Evolutionary conservation across 2,888 invertebrate species (phyloP).

Genomic region (Caenorhabditis afra): DNA sequence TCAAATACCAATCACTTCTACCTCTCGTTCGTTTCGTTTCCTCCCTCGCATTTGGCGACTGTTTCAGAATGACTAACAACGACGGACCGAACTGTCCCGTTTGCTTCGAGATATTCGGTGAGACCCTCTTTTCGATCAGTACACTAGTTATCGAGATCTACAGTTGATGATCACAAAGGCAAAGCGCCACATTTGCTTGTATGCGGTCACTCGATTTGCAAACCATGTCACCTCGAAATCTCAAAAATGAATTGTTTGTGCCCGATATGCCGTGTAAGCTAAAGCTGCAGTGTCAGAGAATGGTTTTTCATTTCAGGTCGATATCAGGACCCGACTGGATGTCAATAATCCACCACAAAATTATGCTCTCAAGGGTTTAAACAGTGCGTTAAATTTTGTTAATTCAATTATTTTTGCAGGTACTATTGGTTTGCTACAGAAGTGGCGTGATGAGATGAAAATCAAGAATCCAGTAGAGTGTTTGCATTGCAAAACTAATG

Average conservation of each 20-base stretch:
- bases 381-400: too few species aligned
- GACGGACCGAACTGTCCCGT: conserved; percentile 10
- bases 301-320: too few species aligned
- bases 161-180: too few species aligned
- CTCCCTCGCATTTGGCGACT: background rate
- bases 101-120: conserved; percentile 17
- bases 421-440: too few species aligned
- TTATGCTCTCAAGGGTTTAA: too few species aligned
- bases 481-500: background rate
- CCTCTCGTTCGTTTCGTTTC: too few species aligned
- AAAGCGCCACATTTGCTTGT: background rate
- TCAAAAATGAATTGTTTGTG: background rate
- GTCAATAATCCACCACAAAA: too few species aligned
- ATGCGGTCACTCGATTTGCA: conserved; percentile 8
- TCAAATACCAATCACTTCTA: too few species aligned
- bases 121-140: background rate
- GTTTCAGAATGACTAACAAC: background rate
- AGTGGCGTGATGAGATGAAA: too few species aligned
- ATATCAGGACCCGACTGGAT: background rate
- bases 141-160: too few species aligned
- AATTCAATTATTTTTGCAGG: too few species aligned
- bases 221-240: too few species aligned
- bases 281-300: background rate
- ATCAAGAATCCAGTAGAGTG: conserved; percentile 13
- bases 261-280: conserved; percentile 8